phyloP scores from a whole-genome alignment of 2,113 vertebrate species.

The Aptenodytes forsteri region DNA sequence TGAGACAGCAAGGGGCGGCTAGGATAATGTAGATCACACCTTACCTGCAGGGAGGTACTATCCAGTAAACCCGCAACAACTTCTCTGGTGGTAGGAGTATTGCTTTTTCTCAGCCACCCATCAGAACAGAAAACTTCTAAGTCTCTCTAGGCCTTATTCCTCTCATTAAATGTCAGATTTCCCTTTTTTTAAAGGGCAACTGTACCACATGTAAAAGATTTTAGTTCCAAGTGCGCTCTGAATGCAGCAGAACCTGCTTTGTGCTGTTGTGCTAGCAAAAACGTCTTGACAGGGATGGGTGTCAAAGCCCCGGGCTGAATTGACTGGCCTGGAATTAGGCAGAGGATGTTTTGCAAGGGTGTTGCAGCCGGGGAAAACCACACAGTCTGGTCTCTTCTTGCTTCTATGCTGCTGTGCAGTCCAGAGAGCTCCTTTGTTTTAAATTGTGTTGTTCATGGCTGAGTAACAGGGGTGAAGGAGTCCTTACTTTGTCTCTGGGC shows the following conservation, averaged over 20 bases:
- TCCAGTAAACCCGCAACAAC: background rate
- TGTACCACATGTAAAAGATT: background rate
- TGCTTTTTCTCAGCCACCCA: background rate
- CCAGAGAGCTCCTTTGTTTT: background rate
- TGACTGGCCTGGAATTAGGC: background rate
- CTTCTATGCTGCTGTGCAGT: background rate
- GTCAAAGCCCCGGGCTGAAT: background rate
- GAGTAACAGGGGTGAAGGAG: background rate
- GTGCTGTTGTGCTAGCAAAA: background rate
- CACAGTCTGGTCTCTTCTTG: background rate
- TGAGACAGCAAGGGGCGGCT: background rate
- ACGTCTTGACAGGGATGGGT: background rate
- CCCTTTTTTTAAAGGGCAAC: background rate
- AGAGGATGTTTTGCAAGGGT: background rate
- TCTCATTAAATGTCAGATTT: background rate
- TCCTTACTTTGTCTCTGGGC: background rate
- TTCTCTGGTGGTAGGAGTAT: background rate
- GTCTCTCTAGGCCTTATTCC: background rate
- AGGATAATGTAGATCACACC: background rate
- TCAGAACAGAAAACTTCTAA: background rate
- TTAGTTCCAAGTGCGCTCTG: background rate
- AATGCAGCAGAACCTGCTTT: background rate
- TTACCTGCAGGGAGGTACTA: background rate
- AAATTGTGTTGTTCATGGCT: background rate
- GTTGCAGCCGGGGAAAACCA: background rate